Evolutionary conservation across 2,888 invertebrate genomes (phyloP), one percentile per base, ranked within the genome.

Genomic region (Drosophila meridionalis): DNA sequence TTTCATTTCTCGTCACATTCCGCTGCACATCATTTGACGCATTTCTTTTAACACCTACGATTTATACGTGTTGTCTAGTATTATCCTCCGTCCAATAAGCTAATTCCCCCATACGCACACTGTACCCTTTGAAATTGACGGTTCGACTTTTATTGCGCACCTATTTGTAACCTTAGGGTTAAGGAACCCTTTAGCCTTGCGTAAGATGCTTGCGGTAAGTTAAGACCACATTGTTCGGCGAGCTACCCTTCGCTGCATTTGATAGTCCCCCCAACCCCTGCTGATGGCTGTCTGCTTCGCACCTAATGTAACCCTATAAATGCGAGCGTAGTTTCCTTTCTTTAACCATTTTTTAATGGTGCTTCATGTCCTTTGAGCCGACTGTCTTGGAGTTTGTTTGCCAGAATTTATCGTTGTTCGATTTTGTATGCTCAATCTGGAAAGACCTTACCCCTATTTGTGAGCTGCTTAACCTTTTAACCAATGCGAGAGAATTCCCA

Each of bases 401-500:
- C 63, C 58, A 81, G 76, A 74, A 86, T 89, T 86, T 87, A 87
- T 88, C 61, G 82, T 65, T 82, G 69, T 78, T 81, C 71, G 69
- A 83, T 87, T 88, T 82, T 76, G 77, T 76, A 88, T 86, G 88
- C 82, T 74, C 80, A 78, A 76, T 80, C 71, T 73, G 53, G 14
- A 71, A 52, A 57, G 66, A 76, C 59, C 47, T 61, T 81, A 81
- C 69, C 71, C 72, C 69, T 69, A 53, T 71, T 74, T 65, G 62
- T 73, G 68, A 71, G 56, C 74, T 76, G 65, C 69, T 78, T 82
- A 82, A 76, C 86, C 83, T 85, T 85, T 80, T 79, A 55, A 36
- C 50, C 68, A 72, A 66, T 71, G 73, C 71, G 48, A 45, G 52
- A 64, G 77, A 59, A 56, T 64, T 59, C 56, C 67, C 65, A 68